A percentile compares a stretch with the other conserved stretches of the same genome.
Conservation (phyloP, 53 echinoderm and acorn worm genomes). For the Holothuria scabra region DNA sequence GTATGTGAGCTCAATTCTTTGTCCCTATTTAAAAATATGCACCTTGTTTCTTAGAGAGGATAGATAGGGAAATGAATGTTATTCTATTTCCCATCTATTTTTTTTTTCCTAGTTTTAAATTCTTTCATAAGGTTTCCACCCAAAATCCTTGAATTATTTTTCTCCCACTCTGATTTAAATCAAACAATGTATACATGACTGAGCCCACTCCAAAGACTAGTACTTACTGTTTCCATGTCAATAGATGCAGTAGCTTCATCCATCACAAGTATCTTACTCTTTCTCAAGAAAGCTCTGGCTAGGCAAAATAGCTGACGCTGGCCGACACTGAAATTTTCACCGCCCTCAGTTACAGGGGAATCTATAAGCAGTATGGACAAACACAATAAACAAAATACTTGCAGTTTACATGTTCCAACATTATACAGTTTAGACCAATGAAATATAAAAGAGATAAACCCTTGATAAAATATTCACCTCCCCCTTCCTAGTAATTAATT, state of each 20-base stretch:
- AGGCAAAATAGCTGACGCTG: slow-evolving; percentile 69
- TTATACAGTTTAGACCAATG: not conserved
- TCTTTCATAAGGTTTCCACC: too few species aligned
- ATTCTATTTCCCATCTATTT: too few species aligned
- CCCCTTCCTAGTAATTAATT: too few species aligned
- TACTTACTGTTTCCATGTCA: slow-evolving; percentile 66
- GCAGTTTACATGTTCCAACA: not conserved
- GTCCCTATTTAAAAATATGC: too few species aligned
- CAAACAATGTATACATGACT: too few species aligned
- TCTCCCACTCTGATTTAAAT: too few species aligned
- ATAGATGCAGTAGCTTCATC: slow-evolving; percentile 70
- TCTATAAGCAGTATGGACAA: slow-evolving; percentile 14
- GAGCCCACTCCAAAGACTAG: too few species aligned
- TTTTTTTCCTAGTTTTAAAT: too few species aligned
- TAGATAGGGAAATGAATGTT: too few species aligned
- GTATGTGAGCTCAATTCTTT: too few species aligned
- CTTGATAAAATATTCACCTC: not conserved
- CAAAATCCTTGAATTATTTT: too few species aligned
- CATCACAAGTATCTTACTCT: slow-evolving; percentile 57
- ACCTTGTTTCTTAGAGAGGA: too few species aligned
- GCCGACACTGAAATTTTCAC: slow-evolving; percentile 68
- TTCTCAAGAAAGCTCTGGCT: slow-evolving; percentile 61
- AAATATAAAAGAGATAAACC: not conserved
- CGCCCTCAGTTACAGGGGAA: slow-evolving; percentile 61
- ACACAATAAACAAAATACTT: not conserved